Evolutionary conservation across 2,888 invertebrate species (phyloP), one percentile per base, ranked within the genome.

Genomic region (Watsonalla binaria): DNA sequence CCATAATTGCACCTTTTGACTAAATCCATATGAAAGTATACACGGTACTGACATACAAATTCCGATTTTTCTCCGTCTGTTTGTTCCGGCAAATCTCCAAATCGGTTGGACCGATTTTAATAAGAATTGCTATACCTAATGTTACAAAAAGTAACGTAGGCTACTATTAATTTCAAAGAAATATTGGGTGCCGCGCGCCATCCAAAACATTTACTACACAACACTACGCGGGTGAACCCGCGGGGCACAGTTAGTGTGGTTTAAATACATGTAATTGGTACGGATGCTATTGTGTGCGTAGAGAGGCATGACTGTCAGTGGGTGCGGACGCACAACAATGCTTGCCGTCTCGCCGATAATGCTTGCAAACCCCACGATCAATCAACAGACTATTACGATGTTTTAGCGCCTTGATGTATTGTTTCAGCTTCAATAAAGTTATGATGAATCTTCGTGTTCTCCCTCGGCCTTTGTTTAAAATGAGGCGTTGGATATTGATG

Each of bases 391-490:
- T 85, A 89, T 89, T 88, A 87, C 82, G 83, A 86, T 88, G 87
- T 85, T 87, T 89, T 89, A 88, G 85, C 86, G 84, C 81, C 85
- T 84, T 86, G 86, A 88, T 88, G 87, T 90, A 90, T 90, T 90
- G 90, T 90, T 89, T 87, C 82, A 82, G 86, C 84, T 80, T 87
- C 85, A 88, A 89, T 88, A 86, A 90, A 89, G 87, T 90, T 90
- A 88, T 89, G 90, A 90, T 90, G 85, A 87, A 90, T 88, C 85
- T 88, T 86, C 83, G 78, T 83, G 82, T 84, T 84, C 78, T 80
- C 78, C 72, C 72, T 74, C 74, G 73, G 75, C 81, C 80, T 82
- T 89, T 88, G 85, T 86, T 81, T 69, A 75, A 80, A 83, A 79
- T 80, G 76, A 84, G 78, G 81, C 82, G 78, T 80, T 72, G 76